These are phyloP conservation scores for Ptychobarbus kaznakovi DNA, from an alignment of 2,797 vertebrate species.

Conservation along the genomic window DNA sequence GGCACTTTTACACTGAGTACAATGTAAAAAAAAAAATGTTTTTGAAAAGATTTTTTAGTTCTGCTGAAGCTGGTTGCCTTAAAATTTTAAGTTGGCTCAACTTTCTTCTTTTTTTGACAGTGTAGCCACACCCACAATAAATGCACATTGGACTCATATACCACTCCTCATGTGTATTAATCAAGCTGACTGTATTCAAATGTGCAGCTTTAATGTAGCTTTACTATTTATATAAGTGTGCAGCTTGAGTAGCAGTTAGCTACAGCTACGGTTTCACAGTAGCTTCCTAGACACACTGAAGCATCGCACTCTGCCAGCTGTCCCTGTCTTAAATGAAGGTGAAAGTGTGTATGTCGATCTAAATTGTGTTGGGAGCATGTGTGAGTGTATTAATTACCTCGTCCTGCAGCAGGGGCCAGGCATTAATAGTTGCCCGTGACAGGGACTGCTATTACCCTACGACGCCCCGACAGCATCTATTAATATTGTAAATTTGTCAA, in stretches of 20 bases:
- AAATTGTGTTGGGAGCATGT: constrained; percentile 66
- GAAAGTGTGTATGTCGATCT: constrained; percentile 37
- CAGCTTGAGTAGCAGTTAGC: neutral
- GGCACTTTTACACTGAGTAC: neutral
- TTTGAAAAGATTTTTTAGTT: too few species aligned
- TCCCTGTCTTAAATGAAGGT: constrained; percentile 11
- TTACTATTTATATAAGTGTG: neutral
- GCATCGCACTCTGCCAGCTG: neutral
- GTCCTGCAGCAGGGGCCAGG: constrained; percentile 70
- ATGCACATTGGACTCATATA: neutral
- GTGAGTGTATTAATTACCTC: constrained; percentile 81
- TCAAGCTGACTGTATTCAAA: neutral
- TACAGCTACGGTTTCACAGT: neutral
- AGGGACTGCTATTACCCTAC: constrained; percentile 79
- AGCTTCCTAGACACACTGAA: neutral
- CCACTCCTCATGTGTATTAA: neutral
- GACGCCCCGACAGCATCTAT: constrained; percentile 80
- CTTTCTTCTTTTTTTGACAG: too few species aligned
- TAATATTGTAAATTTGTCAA: constrained; percentile 84
- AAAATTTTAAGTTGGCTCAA: too few species aligned
- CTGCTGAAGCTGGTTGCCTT: too few species aligned
- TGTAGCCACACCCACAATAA: neutral
- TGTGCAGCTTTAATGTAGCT: neutral
- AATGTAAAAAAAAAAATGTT: too few species aligned
- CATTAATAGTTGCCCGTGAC: constrained; percentile 80